Percentiles rank a stretch among this genome's conserved stretches.
Conservation (phyloP, 2,113 vertebrate genomes). For the Oncorhynchus clarkii region DNA sequence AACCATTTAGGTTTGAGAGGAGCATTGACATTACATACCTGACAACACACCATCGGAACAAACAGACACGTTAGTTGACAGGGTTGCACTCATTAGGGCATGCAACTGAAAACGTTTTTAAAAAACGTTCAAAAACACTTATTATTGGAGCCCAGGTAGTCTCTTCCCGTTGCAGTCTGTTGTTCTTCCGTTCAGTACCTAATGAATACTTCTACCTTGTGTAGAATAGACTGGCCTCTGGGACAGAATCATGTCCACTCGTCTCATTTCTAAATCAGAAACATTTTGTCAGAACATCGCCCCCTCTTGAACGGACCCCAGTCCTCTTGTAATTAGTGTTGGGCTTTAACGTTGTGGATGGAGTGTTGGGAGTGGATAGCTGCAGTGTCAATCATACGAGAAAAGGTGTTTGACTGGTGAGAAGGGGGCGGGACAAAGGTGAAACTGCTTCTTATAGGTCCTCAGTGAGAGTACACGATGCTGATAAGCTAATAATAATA, state of each 20-base stretch:
- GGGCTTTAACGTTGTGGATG: constrained; percentile 20
- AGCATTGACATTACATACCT: neutral
- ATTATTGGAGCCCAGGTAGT: too few relatives aligned
- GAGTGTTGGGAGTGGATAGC: constrained; percentile 10
- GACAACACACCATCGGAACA: neutral
- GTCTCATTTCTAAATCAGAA: too few relatives aligned
- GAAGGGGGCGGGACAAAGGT: neutral
- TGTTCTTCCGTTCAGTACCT: too few relatives aligned
- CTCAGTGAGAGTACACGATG: constrained; percentile 55
- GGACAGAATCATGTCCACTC: too few relatives aligned
- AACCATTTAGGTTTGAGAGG: neutral
- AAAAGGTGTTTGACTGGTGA: neutral
- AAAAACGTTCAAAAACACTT: too few relatives aligned
- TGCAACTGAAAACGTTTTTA: too few relatives aligned
- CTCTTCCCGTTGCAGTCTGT: too few relatives aligned
- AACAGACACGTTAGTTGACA: neutral
- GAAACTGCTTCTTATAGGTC: constrained; percentile 19
- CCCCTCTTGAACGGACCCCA: too few relatives aligned
- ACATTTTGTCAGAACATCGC: too few relatives aligned
- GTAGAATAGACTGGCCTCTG: too few relatives aligned
- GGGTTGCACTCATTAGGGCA: neutral
- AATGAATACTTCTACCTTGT: too few relatives aligned
- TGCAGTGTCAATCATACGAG: constrained; percentile 12
- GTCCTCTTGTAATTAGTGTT: constrained; percentile 8
- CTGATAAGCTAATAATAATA: constrained; percentile 36